Percentiles rank a stretch among this genome's conserved stretches.
phyloP scores from a whole-genome alignment of 2,888 invertebrate genomes.

The Dermolepida albohirtum region DNA sequence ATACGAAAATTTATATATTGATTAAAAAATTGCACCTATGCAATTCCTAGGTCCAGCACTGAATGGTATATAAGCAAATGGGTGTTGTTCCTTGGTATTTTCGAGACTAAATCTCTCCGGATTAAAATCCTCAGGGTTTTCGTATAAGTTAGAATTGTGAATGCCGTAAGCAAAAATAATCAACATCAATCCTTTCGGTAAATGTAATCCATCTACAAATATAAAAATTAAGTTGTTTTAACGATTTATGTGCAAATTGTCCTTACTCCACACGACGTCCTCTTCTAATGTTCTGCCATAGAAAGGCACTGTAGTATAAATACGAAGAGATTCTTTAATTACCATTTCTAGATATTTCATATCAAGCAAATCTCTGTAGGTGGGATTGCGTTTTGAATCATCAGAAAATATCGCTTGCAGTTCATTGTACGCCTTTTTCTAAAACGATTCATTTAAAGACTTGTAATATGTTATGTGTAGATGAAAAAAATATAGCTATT shows the following conservation, averaged over 20 bases:
- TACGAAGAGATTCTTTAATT: conserved; percentile 57
- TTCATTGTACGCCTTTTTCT: conserved; percentile 61
- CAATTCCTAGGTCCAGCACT: conserved; percentile 60
- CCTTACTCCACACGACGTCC: conserved; percentile 44
- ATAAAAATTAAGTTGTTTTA: no score
- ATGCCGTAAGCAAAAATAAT: conserved; percentile 44
- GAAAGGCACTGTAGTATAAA: conserved; percentile 58
- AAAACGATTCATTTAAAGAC: conserved; percentile 9
- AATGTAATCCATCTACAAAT: conserved; percentile 25
- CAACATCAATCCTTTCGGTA: conserved; percentile 42
- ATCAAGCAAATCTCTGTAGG: conserved; percentile 54
- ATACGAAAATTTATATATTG: no score
- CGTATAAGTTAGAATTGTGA: conserved; percentile 63
- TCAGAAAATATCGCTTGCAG: conserved; percentile 57
- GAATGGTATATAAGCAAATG: conserved; percentile 58
- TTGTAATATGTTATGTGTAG: no score
- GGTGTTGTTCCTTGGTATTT: conserved; percentile 53
- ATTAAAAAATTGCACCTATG: conserved; percentile 34
- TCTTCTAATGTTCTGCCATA: conserved; percentile 50
- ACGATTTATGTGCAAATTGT: no score
- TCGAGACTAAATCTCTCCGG: conserved; percentile 59
- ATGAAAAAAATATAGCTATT: no score
- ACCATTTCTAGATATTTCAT: conserved; percentile 60
- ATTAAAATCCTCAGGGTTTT: conserved; percentile 61
- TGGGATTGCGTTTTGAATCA: conserved; percentile 47